Base-by-base conservation (phyloP, 2,113 vertebrate genomes). In the Glaucidium brasilianum region DNA sequence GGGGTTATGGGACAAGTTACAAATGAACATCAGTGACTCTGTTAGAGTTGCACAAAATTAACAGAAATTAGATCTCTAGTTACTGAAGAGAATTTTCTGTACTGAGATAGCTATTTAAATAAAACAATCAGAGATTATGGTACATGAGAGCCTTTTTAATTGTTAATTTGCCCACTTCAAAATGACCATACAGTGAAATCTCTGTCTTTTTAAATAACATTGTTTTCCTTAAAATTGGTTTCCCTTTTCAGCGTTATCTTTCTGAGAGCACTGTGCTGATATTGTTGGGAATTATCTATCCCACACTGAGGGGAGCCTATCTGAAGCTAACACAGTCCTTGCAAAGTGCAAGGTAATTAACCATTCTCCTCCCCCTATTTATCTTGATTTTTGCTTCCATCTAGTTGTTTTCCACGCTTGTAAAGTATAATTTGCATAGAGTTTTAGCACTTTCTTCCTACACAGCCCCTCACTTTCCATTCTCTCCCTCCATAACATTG, bases 41-140 rank as follows among this genome's bases (percentile, higher is more conserved):
- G 39, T 96, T 97, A 97, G 85, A 96, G 60, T 97, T 97, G 86
- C 95, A 96, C 94, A 97, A 96, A 98, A 98, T 97, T 95, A 98
- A 95, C 97, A 97, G 97, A 98, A 97, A 97, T 97, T 94, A 97
- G 96, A 98, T 98, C 97, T 97, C 94, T 74, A 90, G 95, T 95
- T 97, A 92, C 94, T 93, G 96, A 96, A 97, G 94, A 97, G 90
- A 94, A 72, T 97, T 90, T 92, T 97, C 96, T 95, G 52, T 96
- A 92, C 79, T 60, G 95, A 97, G 96, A 98, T 95, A 98, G 93
- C 96, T 96, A 95, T 97, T 98, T 97, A 96, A 98, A 96, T 94
- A 76, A 94, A 98, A 97, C 59, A 90, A 96, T 96, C 90, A 91
- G 95, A 95, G 96, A 97, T 96, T 97, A 93, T 80, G 74, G 95